Conservation (phyloP, 2,797 vertebrate genomes). For the Oophaga sylvatica region DNA sequence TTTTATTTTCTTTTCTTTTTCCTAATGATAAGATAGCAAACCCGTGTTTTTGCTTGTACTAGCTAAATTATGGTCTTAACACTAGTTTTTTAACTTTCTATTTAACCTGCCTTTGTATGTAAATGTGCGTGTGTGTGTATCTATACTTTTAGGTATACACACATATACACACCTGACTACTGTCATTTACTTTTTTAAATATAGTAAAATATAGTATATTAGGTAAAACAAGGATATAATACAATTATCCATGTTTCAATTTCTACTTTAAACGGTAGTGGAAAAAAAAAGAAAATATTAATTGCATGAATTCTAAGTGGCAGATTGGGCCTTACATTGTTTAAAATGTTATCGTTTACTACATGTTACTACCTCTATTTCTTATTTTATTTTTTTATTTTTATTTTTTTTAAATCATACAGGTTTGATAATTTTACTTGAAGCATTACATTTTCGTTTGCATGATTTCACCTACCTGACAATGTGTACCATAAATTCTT, state of each 20-base stretch:
- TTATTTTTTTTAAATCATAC: slow-evolving; percentile 63
- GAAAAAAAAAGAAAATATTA: slow-evolving; percentile 65
- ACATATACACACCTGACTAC: slow-evolving; percentile 62
- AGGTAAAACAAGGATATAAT: slow-evolving; percentile 1
- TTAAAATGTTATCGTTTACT: slow-evolving; percentile 75
- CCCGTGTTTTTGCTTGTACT: slow-evolving; percentile 65
- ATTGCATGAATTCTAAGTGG: slow-evolving; percentile 71
- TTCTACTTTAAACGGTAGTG: slow-evolving; percentile 18
- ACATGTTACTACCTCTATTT: slow-evolving; percentile 97
- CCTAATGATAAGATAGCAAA: slow-evolving; percentile 66
- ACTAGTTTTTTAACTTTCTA: slow-evolving; percentile 62
- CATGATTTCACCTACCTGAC: slow-evolving; percentile 74
- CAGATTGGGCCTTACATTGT: slow-evolving; percentile 70
- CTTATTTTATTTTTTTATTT: slow-evolving; percentile 82
- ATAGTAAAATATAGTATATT: slow-evolving; percentile 58
- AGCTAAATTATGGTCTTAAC: slow-evolving; percentile 69
- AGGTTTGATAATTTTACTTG: slow-evolving; percentile 76
- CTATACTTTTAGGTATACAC: not conserved
- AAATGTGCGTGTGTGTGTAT: not conserved
- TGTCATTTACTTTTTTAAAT: slow-evolving; percentile 68
- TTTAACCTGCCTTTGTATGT: not conserved
- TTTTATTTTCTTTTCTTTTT: slow-evolving; percentile 68
- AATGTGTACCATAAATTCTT: slow-evolving; percentile 76
- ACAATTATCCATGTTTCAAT: slow-evolving; percentile 49
- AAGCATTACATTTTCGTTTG: slow-evolving; percentile 72